Evolutionary conservation across 1,140 invertebrate species (phyloP), one percentile per base, ranked within the genome.

Genomic region (Drosophila sp.): DNA sequence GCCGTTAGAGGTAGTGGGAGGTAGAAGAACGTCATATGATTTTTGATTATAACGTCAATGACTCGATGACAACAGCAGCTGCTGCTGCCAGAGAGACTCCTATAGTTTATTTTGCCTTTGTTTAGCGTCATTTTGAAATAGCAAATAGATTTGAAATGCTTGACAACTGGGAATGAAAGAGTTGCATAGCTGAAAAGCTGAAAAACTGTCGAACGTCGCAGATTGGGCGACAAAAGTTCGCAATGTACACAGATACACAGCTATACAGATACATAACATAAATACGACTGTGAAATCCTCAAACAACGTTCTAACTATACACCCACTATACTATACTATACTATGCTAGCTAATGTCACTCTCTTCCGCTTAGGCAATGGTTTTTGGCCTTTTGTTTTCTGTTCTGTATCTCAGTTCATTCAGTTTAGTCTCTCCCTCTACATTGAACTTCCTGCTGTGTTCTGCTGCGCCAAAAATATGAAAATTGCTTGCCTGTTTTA

Each of bases 41-140:
- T 86, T 83, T 86, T 72, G 77, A 86, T 74, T 72, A 77, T 84
- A 84, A 75, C 76, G 76, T 79, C 80, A 82, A 83, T 76, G 73
- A 61, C 59, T 65, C 38, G 61, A 78, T 51, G 41, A 14, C 48
- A 46, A 57, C 64, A 78, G 75, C 79, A 78, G 79, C 62, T 70
- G 40, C 46, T 48, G 34, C 21, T 76, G 54, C 32, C 34, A 54
- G 41, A 32, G 29, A 18, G 16, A 40, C 8, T 7, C 34, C 13
- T 11, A 45, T 27, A 59, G 38, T 14, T 70, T n/a, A 14, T 51
- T 54, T 57, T 46, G 63, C 46, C 48, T 74, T 65, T 71, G 61
- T 57, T 56, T 65, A 77, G 78, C 62, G 59, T 51, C 63, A 53
- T 63, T 80, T 78, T n/a, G n/a, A n/a, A n/a, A n/a, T n/a, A n/a